A percentile compares a stretch with the other conserved stretches of the same genome.
These are phyloP conservation scores for Hedychridium roseum DNA, from an alignment of 2,888 invertebrate species.

Conservation along the genomic window DNA sequence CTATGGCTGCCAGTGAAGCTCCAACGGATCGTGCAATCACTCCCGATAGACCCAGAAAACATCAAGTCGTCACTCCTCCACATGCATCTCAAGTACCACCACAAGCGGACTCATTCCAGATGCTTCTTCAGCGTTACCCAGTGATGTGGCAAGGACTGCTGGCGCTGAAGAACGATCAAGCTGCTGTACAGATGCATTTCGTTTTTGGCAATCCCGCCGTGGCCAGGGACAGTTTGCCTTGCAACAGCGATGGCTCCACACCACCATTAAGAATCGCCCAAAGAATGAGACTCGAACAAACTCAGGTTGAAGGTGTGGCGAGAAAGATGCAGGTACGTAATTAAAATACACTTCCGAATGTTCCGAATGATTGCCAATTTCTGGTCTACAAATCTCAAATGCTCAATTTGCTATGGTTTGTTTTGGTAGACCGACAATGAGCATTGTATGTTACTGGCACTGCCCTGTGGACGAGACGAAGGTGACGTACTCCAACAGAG, in stretches of 20 bases:
- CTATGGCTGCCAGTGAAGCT: conserved; percentile 58
- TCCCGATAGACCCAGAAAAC: conserved; percentile 66
- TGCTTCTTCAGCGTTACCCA: conserved; percentile 88
- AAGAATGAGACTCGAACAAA: conserved; percentile 95
- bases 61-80: conserved; percentile 63
- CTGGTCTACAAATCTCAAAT: no score
- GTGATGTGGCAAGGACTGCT: conserved; percentile 97
- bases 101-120: conserved; percentile 83
- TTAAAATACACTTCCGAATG: not conserved
- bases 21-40: conserved; percentile 65
- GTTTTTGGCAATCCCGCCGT: conserved; percentile 93
- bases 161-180: conserved; percentile 95
- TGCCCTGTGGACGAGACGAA: conserved; percentile 95
- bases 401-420: conserved; percentile 6
- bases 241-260: conserved; percentile 82
- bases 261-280: conserved; percentile 93
- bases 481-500: conserved; percentile 94
- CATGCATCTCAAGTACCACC: conserved; percentile 82
- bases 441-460: conserved; percentile 93
- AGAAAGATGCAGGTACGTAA: conserved; percentile 91
- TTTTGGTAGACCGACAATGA: conserved; percentile 85
- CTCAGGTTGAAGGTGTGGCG: conserved; percentile 94
- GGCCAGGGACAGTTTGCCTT: conserved; percentile 87
- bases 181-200: conserved; percentile 98
- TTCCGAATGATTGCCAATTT: not conserved